Evolutionary conservation across 2,888 invertebrate genomes (phyloP).

Genomic region (Drosophila cognata): DNA sequence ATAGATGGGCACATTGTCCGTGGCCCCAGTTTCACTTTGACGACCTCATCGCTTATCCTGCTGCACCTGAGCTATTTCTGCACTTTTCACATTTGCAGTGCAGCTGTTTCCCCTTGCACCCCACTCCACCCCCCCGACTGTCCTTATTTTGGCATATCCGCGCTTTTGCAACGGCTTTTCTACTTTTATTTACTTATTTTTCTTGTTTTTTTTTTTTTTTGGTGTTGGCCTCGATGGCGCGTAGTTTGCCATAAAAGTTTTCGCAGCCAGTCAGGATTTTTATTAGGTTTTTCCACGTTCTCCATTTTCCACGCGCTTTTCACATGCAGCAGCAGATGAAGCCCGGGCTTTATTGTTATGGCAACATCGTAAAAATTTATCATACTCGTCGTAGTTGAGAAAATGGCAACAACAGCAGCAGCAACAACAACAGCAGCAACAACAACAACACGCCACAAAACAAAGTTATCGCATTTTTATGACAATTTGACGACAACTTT

Average conservation of each 20-base stretch:
- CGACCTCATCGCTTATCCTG: conserved; percentile 71
- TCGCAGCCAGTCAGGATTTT: conserved; percentile 72
- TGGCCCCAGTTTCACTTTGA: conserved; percentile 63
- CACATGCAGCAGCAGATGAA: conserved; percentile 66
- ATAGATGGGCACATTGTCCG: conserved; percentile 14
- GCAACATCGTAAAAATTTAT: conserved; percentile 80
- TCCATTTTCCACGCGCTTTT: conserved; percentile 76
- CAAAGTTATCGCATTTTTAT: conserved; percentile 80
- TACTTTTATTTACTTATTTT: conserved; percentile 15
- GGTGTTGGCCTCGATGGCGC: conserved; percentile 62
- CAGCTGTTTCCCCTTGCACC: neutral
- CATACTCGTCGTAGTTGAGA: conserved; percentile 58
- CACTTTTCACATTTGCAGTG: conserved; percentile 76
- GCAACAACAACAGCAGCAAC: conserved; percentile 31
- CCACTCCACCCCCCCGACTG: neutral
- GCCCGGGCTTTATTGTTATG: conserved; percentile 77
- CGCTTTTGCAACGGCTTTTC: conserved; percentile 47
- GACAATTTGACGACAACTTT: conserved; percentile 80
- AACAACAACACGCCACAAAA: conserved; percentile 57
- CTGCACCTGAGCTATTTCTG: conserved; percentile 76
- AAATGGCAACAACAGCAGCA: conserved; percentile 41
- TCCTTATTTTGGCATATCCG: conserved; percentile 32
- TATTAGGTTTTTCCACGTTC: conserved; percentile 77
- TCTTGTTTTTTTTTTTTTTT: neutral
- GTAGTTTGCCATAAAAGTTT: conserved; percentile 78